phyloP scores from a whole-genome alignment of 2,888 invertebrate genomes.

The Ypsolopha sequella region DNA sequence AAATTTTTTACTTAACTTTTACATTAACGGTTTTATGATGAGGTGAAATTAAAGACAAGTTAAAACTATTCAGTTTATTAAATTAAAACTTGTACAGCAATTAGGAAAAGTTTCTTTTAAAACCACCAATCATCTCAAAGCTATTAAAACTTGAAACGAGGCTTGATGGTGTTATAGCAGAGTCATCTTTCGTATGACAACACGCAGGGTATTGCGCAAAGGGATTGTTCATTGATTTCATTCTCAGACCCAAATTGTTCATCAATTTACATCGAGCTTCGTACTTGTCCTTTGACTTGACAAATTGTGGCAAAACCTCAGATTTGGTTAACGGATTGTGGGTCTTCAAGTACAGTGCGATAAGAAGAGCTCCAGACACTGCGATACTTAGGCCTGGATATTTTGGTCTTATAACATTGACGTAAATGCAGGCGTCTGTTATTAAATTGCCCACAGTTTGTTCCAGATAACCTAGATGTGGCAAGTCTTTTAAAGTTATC shows the following conservation, averaged over 20 bases:
- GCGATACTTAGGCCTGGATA: slow-evolving; percentile 67
- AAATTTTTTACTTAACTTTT: no score
- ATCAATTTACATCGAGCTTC: slow-evolving; percentile 45
- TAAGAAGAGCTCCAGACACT: slow-evolving; percentile 63
- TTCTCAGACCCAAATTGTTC: slow-evolving; percentile 40
- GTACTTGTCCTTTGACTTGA: slow-evolving; percentile 37
- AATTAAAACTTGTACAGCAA: no score
- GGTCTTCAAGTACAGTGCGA: slow-evolving; percentile 71
- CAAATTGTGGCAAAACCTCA: slow-evolving; percentile 32
- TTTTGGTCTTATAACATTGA: slow-evolving; percentile 68
- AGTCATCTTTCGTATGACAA: slow-evolving; percentile 11
- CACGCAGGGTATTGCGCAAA: slow-evolving; percentile 55
- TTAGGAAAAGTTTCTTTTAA: no score
- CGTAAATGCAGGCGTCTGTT: slow-evolving; percentile 63
- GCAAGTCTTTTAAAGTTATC: slow-evolving; percentile 56
- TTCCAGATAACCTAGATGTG: slow-evolving; percentile 72
- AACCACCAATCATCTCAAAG: no score
- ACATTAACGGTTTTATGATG: no score
- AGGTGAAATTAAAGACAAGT: no score
- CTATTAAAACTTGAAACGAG: no score
- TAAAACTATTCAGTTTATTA: no score
- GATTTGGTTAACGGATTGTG: slow-evolving; percentile 42
- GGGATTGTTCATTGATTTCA: slow-evolving; percentile 70
- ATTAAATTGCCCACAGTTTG: slow-evolving; percentile 68
- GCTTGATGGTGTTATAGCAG: no score